Conservation (phyloP, 2,113 vertebrate genomes). For the Bambusicola thoracicus region DNA sequence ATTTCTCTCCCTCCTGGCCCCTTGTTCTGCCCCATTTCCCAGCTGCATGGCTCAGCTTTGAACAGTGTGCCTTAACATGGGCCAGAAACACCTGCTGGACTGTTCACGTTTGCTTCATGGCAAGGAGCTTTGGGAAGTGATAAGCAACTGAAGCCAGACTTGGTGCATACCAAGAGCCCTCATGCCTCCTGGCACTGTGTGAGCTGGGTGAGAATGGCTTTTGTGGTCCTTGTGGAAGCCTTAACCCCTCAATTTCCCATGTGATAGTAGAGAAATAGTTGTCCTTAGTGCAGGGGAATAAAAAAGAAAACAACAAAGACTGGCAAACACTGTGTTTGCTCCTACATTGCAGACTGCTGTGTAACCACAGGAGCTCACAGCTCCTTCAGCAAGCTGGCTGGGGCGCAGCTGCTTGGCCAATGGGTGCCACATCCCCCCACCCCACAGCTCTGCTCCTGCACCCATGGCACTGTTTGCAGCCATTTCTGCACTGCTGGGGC, state of each 20-base stretch:
- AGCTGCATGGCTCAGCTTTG: rapidly evolving
- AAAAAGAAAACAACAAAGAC: not conserved
- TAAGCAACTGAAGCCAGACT: not conserved
- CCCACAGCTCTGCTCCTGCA: not conserved
- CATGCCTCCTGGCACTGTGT: rapidly evolving
- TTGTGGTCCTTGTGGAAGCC: not conserved
- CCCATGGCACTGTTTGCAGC: not conserved
- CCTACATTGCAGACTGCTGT: not conserved
- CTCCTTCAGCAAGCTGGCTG: rapidly evolving
- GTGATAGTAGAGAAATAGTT: not conserved
- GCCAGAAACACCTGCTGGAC: not conserved
- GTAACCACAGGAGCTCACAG: not conserved
- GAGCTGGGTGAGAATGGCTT: rapidly evolving
- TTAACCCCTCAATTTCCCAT: not conserved
- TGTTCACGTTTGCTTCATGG: not conserved
- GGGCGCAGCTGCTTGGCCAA: rapidly evolving
- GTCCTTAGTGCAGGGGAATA: not conserved
- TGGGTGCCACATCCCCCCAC: rapidly evolving
- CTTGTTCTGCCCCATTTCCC: not conserved
- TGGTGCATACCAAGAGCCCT: not conserved
- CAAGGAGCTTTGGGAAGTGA: not conserved
- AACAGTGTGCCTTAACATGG: not conserved
- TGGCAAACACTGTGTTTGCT: not conserved
- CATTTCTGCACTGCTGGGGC: not conserved
- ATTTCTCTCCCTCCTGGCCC: not conserved